Percentiles rank a stretch among this genome's conserved stretches.
Conservation (phyloP, 2,797 vertebrate species). For the Sebastes baramenuke region DNA sequence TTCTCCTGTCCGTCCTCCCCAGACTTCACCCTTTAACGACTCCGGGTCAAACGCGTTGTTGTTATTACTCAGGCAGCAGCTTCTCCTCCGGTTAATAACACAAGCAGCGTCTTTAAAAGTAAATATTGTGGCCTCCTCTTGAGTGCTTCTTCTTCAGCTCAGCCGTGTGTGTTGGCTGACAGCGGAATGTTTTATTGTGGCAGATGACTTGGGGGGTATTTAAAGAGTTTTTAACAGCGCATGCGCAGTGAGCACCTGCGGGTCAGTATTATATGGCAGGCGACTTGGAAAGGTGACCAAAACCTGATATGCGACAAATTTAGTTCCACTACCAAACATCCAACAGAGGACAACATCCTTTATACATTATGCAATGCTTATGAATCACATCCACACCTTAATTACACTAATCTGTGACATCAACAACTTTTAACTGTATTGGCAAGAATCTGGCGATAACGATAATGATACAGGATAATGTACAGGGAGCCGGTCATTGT, state of each 20-base stretch:
- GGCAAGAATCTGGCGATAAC: no score
- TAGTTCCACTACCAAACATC: background rate
- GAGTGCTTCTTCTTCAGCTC: background rate
- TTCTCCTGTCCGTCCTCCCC: conserved; percentile 71
- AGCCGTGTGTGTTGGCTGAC: conserved; percentile 74
- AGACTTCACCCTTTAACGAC: conserved; percentile 68
- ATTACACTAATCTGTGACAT: no score
- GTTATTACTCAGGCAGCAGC: conserved; percentile 41
- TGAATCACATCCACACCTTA: background rate
- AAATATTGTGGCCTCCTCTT: conserved; percentile 20
- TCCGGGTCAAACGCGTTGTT: conserved; percentile 62
- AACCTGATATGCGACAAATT: conserved; percentile 77
- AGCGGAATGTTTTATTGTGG: conserved; percentile 82
- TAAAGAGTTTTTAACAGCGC: conserved; percentile 81
- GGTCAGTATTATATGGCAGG: conserved; percentile 64
- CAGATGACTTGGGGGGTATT: conserved; percentile 85
- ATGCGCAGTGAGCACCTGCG: conserved; percentile 74
- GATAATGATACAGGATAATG: no score
- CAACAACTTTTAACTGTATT: no score
- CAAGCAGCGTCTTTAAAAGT: conserved; percentile 42
- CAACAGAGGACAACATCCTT: conserved; percentile 1
- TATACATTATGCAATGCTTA: background rate
- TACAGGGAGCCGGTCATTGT: no score
- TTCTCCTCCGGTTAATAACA: conserved; percentile 40
- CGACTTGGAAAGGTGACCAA: conserved; percentile 71